phyloP scores from a whole-genome alignment of 2,113 vertebrate species.

The Heterocephalus glaber region DNA sequence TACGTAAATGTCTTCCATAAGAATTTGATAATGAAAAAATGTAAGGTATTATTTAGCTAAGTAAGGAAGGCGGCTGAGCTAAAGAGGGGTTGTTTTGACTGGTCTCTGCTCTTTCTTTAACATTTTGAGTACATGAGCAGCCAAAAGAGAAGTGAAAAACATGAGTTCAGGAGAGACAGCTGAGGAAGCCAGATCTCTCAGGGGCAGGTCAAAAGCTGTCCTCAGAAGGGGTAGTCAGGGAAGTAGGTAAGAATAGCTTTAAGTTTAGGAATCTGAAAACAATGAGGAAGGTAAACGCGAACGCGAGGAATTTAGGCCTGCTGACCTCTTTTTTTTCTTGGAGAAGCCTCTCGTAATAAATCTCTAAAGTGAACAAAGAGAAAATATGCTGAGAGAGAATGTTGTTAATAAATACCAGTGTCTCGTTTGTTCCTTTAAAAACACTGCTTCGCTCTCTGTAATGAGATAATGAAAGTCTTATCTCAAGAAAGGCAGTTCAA shows the following conservation, averaged over 20 bases:
- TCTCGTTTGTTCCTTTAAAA: conserved; percentile 47
- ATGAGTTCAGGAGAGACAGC: neutral
- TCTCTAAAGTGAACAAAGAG: conserved; percentile 8
- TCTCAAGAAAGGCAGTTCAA: conserved; percentile 47
- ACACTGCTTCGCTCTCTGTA: conserved; percentile 34
- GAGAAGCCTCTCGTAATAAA: conserved; percentile 2
- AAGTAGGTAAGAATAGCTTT: neutral
- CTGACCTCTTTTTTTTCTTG: neutral
- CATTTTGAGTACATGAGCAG: neutral
- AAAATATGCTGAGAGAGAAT: neutral
- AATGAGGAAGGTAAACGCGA: neutral
- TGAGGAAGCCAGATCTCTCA: neutral
- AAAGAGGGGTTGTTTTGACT: conserved; percentile 31
- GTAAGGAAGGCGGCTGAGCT: conserved; percentile 19
- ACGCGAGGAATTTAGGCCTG: neutral
- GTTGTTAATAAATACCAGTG: conserved; percentile 39
- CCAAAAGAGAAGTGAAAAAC: neutral
- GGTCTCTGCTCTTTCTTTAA: conserved; percentile 6
- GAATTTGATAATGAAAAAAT: conserved; percentile 35
- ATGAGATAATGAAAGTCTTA: conserved; percentile 38
- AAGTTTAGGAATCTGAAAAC: neutral
- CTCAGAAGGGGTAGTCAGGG: neutral
- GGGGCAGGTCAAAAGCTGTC: neutral
- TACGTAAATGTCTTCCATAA: neutral
- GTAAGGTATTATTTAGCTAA: neutral